Conservation (phyloP, 2,797 vertebrate species). For the Bovichtus diacanthus region DNA sequence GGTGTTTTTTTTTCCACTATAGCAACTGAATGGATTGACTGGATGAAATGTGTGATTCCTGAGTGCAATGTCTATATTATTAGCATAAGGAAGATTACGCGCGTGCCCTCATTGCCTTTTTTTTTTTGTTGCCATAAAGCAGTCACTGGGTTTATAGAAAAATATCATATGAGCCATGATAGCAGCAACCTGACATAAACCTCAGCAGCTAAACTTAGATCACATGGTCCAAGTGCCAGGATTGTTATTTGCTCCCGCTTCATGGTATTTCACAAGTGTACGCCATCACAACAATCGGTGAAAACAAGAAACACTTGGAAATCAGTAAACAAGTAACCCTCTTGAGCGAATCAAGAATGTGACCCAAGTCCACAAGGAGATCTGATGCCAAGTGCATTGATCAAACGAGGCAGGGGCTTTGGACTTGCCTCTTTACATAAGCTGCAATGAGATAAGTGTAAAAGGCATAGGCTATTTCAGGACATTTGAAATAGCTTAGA, state of each 20-base stretch:
- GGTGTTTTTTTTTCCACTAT: slow-evolving; percentile 56
- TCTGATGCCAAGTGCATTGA: slow-evolving; percentile 40
- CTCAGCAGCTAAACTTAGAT: slow-evolving; percentile 38
- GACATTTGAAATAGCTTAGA: slow-evolving; percentile 31
- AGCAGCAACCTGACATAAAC: slow-evolving; percentile 16
- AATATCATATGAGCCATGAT: slow-evolving; percentile 1
- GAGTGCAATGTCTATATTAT: slow-evolving; percentile 24
- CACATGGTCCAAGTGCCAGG: slow-evolving; percentile 2
- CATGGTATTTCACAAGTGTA: slow-evolving; percentile 6
- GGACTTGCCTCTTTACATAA: slow-evolving; percentile 41
- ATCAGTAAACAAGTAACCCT: slow-evolving; percentile 15
- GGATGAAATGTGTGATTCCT: slow-evolving; percentile 49
- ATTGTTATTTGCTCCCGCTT: slow-evolving; percentile 21
- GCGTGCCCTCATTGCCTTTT: slow-evolving; percentile 8
- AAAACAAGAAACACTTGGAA: background rate
- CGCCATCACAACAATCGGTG: slow-evolving; percentile 3
- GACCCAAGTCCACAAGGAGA: slow-evolving; percentile 7
- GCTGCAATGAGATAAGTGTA: slow-evolving; percentile 32
- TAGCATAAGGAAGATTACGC: slow-evolving; percentile 10
- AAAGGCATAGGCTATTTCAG: slow-evolving; percentile 48
- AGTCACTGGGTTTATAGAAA: background rate
- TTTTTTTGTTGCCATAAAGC: background rate
- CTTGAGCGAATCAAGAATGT: slow-evolving; percentile 1
- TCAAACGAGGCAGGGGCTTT: slow-evolving; percentile 26
- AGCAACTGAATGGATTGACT: slow-evolving; percentile 35